Conservation (phyloP, 1,140 invertebrate genomes). For the Leptonema lineaticorne region DNA sequence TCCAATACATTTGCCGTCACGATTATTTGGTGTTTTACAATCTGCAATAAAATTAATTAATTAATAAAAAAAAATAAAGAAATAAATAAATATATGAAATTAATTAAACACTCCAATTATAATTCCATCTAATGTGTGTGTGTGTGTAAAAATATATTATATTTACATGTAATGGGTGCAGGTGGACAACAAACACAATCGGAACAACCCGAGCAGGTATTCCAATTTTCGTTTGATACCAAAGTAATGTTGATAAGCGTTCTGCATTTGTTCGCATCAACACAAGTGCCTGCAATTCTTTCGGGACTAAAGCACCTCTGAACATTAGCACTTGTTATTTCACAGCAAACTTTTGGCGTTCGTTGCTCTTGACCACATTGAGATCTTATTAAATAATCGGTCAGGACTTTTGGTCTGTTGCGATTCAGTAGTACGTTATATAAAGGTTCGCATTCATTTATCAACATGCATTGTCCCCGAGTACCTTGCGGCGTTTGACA, state of each 20-base stretch:
- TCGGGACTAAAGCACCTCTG: background rate
- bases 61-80: background rate
- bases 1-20: background rate
- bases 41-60: background rate
- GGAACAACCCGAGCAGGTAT: background rate
- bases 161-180: too few relatives aligned
- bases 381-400: background rate
- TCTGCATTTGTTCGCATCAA: background rate
- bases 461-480: constrained; percentile 8
- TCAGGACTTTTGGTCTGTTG: background rate
- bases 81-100: background rate
- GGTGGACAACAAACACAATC: too few relatives aligned
- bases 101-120: too few relatives aligned
- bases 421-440: background rate
- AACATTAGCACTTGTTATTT: background rate
- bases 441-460: constrained; percentile 11
- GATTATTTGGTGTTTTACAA: background rate
- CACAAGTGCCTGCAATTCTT: background rate
- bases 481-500: constrained; percentile 16
- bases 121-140: too few relatives aligned
- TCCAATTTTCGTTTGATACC: background rate
- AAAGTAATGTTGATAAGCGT: background rate
- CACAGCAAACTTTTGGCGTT: background rate
- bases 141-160: too few relatives aligned
- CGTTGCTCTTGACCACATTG: background rate